Evolutionary conservation across 2,888 invertebrate species (phyloP).

Genomic region (Sipha maydis): DNA sequence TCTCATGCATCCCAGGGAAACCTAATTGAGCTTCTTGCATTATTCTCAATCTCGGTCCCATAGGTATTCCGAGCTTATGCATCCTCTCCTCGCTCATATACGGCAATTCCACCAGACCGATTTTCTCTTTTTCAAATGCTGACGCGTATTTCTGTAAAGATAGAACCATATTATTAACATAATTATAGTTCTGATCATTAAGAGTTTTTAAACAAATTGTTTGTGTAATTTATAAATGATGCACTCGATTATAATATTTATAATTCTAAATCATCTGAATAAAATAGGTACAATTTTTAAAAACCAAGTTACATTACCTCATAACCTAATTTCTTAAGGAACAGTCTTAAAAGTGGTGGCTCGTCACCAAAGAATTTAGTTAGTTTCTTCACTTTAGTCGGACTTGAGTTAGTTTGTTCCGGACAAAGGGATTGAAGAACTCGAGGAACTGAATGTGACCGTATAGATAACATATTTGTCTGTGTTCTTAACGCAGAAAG

Average conservation of each 20-base stretch:
- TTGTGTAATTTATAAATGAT: not conserved
- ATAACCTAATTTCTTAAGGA: slow-evolving; percentile 90
- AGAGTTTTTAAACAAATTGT: not conserved
- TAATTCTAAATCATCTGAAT: not conserved
- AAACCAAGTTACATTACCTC: slow-evolving; percentile 73
- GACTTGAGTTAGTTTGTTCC: slow-evolving; percentile 79
- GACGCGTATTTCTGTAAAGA: slow-evolving; percentile 83
- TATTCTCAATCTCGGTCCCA: slow-evolving; percentile 88
- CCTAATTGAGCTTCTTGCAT: slow-evolving; percentile 82
- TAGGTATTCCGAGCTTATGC: slow-evolving; percentile 88
- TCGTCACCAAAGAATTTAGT: slow-evolving; percentile 95
- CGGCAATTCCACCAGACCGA: slow-evolving; percentile 89
- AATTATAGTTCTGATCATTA: not conserved
- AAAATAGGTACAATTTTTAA: not conserved
- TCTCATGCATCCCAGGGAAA: slow-evolving; percentile 65
- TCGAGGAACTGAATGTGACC: slow-evolving; percentile 73
- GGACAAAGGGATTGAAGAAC: slow-evolving; percentile 64
- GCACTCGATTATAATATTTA: not conserved
- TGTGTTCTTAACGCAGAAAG: slow-evolving; percentile 80
- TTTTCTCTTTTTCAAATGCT: slow-evolving; percentile 84
- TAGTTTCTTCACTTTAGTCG: slow-evolving; percentile 85
- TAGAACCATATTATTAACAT: slow-evolving; percentile 60
- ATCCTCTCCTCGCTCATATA: slow-evolving; percentile 89
- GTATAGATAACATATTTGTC: slow-evolving; percentile 72
- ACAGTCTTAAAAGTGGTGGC: slow-evolving; percentile 87